phyloP scores from a whole-genome alignment of 1,140 invertebrate species.

The Pinna nobilis region DNA sequence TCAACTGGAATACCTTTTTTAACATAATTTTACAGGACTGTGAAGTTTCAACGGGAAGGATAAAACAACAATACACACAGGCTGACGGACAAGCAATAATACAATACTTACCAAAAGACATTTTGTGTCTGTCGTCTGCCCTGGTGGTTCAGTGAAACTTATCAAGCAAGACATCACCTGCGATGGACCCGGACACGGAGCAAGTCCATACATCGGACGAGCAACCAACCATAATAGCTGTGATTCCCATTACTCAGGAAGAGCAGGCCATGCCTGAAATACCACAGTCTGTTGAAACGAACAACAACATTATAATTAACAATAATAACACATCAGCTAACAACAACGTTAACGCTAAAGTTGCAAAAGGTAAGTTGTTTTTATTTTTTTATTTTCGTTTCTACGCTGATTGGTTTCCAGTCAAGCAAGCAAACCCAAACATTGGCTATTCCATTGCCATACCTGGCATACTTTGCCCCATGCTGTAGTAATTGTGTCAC shows the following conservation, averaged over 20 bases:
- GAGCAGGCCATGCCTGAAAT: conserved; percentile 12
- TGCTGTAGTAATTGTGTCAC: too few relatives aligned
- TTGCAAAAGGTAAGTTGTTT: conserved; percentile 27
- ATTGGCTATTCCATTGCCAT: too few relatives aligned
- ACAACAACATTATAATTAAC: conserved; percentile 15
- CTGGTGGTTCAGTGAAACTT: conserved; percentile 20
- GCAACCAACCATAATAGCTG: conserved; percentile 20
- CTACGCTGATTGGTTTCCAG: conserved; percentile 20
- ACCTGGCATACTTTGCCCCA: too few relatives aligned
- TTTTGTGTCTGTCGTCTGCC: too few relatives aligned
- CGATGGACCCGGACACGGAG: conserved; percentile 4
- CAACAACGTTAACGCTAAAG: background rate
- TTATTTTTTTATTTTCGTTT: conserved; percentile 4
- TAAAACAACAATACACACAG: background rate
- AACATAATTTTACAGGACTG: conserved; percentile 15
- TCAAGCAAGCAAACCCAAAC: conserved; percentile 27
- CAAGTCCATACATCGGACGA: conserved; percentile 9
- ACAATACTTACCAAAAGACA: background rate
- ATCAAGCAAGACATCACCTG: background rate
- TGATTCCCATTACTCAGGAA: conserved; percentile 13
- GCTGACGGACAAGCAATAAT: background rate
- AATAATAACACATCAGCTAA: background rate
- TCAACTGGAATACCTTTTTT: conserved; percentile 21
- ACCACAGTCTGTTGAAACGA: background rate
- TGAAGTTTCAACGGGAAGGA: background rate